Conservation (phyloP, 2,113 vertebrate genomes). For the Meriones unguiculatus region DNA sequence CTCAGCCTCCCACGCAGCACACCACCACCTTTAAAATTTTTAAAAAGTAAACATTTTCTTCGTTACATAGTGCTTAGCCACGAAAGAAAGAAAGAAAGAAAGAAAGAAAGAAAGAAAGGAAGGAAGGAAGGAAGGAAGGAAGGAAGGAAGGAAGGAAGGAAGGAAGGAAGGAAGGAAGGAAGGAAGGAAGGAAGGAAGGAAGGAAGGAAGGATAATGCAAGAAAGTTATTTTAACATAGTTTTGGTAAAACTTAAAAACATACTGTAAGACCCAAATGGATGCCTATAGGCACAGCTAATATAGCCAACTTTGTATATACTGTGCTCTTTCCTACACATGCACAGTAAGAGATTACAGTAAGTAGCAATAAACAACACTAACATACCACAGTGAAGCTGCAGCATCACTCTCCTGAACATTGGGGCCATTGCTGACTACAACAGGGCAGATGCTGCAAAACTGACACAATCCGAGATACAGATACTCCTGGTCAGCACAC, state of each 20-base stretch:
- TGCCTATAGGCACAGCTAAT: neutral
- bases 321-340: neutral
- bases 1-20: neutral
- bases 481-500: neutral
- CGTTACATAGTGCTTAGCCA: neutral
- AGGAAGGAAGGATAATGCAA: neutral
- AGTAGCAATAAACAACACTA: neutral
- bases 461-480: neutral
- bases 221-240: neutral
- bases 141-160: no score
- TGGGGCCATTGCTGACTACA: neutral
- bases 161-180: no score
- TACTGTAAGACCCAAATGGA: neutral
- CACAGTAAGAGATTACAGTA: neutral
- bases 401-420: neutral
- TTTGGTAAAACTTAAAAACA: neutral
- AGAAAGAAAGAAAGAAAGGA: no score
- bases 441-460: neutral
- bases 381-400: neutral
- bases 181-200: no score
- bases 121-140: no score
- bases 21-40: neutral
- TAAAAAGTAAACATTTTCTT: slow-evolving; percentile 10
- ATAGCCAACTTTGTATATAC: neutral
- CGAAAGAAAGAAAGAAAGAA: no score